phyloP scores from a whole-genome alignment of 2,888 invertebrate genomes.

The Pheosia gnoma region DNA sequence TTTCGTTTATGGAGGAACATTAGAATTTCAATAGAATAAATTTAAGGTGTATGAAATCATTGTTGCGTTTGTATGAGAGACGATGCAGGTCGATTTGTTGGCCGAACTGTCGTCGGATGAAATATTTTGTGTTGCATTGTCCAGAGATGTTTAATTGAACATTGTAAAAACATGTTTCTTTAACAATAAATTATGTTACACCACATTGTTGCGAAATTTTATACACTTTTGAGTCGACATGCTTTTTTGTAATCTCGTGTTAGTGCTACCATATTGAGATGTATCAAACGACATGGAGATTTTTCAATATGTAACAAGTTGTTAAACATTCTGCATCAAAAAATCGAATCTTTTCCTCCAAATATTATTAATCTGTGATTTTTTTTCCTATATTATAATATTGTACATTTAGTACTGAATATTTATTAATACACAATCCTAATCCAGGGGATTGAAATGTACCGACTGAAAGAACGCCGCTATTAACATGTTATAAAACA shows the following conservation, averaged over 20 bases:
- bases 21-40: neutral
- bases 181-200: neutral
- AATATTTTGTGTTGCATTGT: no score
- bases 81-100: neutral
- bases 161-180: no score
- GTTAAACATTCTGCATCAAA: neutral
- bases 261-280: neutral
- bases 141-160: no score
- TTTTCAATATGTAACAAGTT: neutral
- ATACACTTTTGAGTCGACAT: neutral
- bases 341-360: neutral
- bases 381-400: constrained; percentile 4
- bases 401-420: constrained; percentile 3
- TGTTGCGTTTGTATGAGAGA: neutral
- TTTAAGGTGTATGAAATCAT: neutral
- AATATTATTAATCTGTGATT: constrained; percentile 3
- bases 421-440: constrained; percentile 1
- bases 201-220: neutral
- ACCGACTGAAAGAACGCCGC: neutral
- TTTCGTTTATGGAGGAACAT: neutral
- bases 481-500: neutral
- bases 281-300: neutral
- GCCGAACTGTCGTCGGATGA: neutral
- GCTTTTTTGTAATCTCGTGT: neutral
- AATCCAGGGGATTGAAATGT: neutral